A percentile compares a stretch with the other conserved stretches of the same genome.
Conservation (phyloP, 1,140 invertebrate species). For the Drosophila orena region DNA sequence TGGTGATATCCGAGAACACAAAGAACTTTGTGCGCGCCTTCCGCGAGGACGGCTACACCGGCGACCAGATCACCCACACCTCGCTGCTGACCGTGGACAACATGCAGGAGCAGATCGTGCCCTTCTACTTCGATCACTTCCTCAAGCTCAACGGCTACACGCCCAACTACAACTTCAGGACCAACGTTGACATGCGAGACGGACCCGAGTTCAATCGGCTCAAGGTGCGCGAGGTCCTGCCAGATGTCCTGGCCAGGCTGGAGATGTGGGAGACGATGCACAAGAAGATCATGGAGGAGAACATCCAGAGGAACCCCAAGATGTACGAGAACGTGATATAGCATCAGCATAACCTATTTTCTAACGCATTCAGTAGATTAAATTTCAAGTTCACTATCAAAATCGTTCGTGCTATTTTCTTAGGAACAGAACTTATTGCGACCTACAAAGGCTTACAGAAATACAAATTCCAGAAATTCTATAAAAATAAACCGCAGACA, state of each 20-base stretch:
- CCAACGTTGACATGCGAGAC: conserved; percentile 73
- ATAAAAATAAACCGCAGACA: not conserved
- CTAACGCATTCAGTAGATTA: not conserved
- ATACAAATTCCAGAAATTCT: not conserved
- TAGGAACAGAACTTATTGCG: not conserved
- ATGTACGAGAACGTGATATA: conserved; percentile 79
- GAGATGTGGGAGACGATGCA: conserved; percentile 59
- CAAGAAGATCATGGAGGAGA: conserved; percentile 74
- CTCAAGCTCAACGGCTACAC: conserved; percentile 80
- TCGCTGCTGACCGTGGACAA: conserved; percentile 59
- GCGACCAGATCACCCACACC: conserved; percentile 42
- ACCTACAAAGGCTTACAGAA: not conserved
- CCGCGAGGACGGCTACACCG: conserved; percentile 59
- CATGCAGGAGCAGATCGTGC: conserved; percentile 76
- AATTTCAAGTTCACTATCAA: conserved; percentile 8
- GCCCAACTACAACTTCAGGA: conserved; percentile 83
- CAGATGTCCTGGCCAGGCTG: conserved; percentile 63
- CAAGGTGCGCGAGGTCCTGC: conserved; percentile 58
- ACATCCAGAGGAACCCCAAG: conserved; percentile 75
- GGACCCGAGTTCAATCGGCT: conserved; percentile 67
- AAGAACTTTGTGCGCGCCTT: conserved; percentile 76
- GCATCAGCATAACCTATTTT: not conserved
- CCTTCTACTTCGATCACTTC: conserved; percentile 84
- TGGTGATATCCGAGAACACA: conserved; percentile 61
- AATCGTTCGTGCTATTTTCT: not conserved